Evolutionary conservation across 1,140 invertebrate species (phyloP), one percentile per base, ranked within the genome.

Genomic region (Idris sp.): DNA sequence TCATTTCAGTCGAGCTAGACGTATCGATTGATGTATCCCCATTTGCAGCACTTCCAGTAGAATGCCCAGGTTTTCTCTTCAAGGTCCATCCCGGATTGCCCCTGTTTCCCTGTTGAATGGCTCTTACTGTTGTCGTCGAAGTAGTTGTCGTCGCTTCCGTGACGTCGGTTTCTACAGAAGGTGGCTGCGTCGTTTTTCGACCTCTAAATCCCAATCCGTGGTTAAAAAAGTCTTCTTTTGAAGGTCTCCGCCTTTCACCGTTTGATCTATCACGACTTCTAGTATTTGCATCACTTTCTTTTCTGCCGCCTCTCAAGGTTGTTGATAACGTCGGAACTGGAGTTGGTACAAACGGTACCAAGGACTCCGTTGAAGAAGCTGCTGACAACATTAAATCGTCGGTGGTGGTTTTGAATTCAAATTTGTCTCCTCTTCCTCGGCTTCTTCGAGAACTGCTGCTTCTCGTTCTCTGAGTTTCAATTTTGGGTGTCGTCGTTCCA

Each of bases 151-250:
- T 38, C 3, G 19, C 6, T 22, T 48, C 22, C 9, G 56, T 49
- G 9, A 36, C 8, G 6, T 61, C 33, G 26, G 43, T 3, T 56
- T 41, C n/a, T n/a, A n/a, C 48, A 13, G 68, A 22, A 2, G 14
- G 7, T 4, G 26, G 16, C 19, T 69, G 51, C 0, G 49, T 38
- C 0, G 58, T 76, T 40, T 78, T 86, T 14, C 85, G 76, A 7
- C 86, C 85, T 2, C 86, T 74, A 54, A 86, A 86, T n/a, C 84
- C 84, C 5, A 86, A 26, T 4, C 85, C 85, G 38, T 81, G 71
- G 65, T 86, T 85, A 31, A 85, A 86, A 16, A 79, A 86, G 54
- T 87, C 85, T 15, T 86, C 85, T 16, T 83, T 86, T 8, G 61
- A 33, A 0, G 54, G 33, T 38, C 33, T 75, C 6, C 43, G 65